A percentile compares a stretch with the other conserved stretches of the same genome.
Evolutionary conservation across 2,888 invertebrate genomes (phyloP).

Genomic region (Petrolisthes manimaculis): DNA sequence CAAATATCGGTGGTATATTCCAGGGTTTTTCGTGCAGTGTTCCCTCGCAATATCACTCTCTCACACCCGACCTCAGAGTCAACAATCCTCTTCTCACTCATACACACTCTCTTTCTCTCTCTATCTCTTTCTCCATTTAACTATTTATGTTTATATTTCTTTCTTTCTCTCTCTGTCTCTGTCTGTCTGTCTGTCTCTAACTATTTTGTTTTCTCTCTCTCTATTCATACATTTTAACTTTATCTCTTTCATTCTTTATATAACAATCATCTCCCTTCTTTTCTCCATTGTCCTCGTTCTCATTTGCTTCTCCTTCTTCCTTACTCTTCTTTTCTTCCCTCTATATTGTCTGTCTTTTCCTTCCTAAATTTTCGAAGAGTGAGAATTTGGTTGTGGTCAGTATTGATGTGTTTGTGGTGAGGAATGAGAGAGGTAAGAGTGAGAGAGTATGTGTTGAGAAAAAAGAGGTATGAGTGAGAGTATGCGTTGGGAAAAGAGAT

Average conservation of each 20-base stretch:
- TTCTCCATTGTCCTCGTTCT: too few species aligned
- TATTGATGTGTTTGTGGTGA: too few species aligned
- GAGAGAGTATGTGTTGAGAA: too few species aligned
- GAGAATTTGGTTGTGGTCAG: too few species aligned
- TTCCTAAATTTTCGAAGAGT: too few species aligned
- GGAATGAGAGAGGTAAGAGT: too few species aligned
- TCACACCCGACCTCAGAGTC: conserved; percentile 9
- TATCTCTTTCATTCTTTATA: background rate
- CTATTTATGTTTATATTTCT: background rate
- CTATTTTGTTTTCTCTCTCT: background rate
- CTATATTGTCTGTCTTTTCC: too few species aligned
- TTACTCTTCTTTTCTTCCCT: too few species aligned
- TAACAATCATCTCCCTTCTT: background rate
- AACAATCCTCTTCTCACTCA: background rate
- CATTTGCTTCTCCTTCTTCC: too few species aligned
- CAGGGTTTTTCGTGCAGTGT: background rate
- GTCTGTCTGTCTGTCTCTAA: background rate
- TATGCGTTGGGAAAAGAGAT: too few species aligned
- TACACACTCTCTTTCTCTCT: background rate
- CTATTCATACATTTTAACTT: background rate
- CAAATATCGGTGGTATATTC: conserved; percentile 18
- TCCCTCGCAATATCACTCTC: conserved; percentile 6
- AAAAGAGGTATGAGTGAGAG: too few species aligned
- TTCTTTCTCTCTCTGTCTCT: too few species aligned
- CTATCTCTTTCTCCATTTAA: background rate